Evolutionary conservation across 2,797 vertebrate genomes (phyloP), one percentile per base, ranked within the genome.

Genomic region (Enteromius paludinosus): DNA sequence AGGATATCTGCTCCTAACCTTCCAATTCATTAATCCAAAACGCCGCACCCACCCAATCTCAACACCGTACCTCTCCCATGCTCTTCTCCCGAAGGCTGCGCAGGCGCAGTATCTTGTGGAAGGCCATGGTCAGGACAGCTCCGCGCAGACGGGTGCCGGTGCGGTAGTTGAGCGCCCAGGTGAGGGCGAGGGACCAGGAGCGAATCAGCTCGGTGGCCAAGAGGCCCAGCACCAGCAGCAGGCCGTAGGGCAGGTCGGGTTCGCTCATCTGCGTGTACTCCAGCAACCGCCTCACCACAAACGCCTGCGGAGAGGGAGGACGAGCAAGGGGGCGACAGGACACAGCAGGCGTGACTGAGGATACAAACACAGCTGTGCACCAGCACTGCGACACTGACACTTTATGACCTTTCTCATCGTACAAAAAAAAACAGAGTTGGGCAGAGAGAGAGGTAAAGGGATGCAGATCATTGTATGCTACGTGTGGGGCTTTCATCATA

Each of bases 81-180:
- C 96, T 95, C 90, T 96, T 97, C 90, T 98, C 97, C 75, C 96
- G 94, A 84, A 97, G 91, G 65, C 96, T 97, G 90, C 96, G 96
- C 65, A 98, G 92, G 68, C 94, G 94, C 9, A 98, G 95, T 71
- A 98, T 97, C 94, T 98, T 98, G 89, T 96, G 94, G 90, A 97
- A 98, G 0, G 94, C 95, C 95, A 98, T 95, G 33, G 96, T 97
- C 68, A 98, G 93, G 90, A 97, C 87, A 86, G 97, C 97, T 62
- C 97, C 97, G 18, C 97, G 95, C 89, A 98, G 94, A 52, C 97
- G 94, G 41, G 95, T 92, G 68, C 95, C 96, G 0, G 97, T 98
- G 80, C 97, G 95, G 89, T 98, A 98, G 92, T 98, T 98, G 90
- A 98, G 91, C 0, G 96, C 97, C 97, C 97, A 98, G 64, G 96